A percentile compares a stretch with the other conserved stretches of the same genome.
These are phyloP conservation scores for Propsilocerus akamusi DNA, from an alignment of 1,140 invertebrate genomes.

Conservation along the genomic window DNA sequence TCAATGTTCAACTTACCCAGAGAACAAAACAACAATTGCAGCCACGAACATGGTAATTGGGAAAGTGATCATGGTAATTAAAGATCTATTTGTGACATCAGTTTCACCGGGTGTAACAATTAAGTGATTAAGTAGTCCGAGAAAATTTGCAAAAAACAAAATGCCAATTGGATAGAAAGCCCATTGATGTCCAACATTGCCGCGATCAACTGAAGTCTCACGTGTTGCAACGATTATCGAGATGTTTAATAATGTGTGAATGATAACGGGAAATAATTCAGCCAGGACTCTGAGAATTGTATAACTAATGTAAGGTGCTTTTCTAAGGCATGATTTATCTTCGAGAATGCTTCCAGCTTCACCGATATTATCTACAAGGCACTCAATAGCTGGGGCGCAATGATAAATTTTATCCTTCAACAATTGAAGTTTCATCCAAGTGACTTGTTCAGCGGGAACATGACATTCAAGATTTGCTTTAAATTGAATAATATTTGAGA, in stretches of 20 bases:
- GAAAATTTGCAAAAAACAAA: slow-evolving; percentile 46
- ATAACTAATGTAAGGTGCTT: slow-evolving; percentile 50
- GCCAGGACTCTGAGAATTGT: slow-evolving; percentile 45
- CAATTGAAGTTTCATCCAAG: slow-evolving; percentile 19
- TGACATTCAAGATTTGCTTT: slow-evolving; percentile 35
- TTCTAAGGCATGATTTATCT: slow-evolving; percentile 38
- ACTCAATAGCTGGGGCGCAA: slow-evolving; percentile 40
- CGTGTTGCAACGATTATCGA: slow-evolving; percentile 61
- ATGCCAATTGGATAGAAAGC: slow-evolving; percentile 55
- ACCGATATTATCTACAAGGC: slow-evolving; percentile 46
- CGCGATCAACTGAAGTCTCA: slow-evolving; percentile 56
- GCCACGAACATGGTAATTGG: slow-evolving; percentile 39
- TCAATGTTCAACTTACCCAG: slow-evolving; percentile 26
- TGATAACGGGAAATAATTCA: slow-evolving; percentile 56
- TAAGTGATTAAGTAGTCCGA: slow-evolving; percentile 29
- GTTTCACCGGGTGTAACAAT: slow-evolving; percentile 14
- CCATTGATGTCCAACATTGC: slow-evolving; percentile 61
- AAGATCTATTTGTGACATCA: slow-evolving; percentile 7
- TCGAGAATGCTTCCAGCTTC: slow-evolving; percentile 37
- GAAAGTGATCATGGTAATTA: slow-evolving; percentile 34
- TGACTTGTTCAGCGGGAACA: slow-evolving; percentile 25
- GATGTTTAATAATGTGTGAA: slow-evolving; percentile 47
- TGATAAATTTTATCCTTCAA: slow-evolving; percentile 21
- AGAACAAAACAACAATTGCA: slow-evolving; percentile 38
- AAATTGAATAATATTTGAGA: slow-evolving; percentile 6